Conservation (phyloP, 2,888 invertebrate genomes). For the Sesia apiformis region DNA sequence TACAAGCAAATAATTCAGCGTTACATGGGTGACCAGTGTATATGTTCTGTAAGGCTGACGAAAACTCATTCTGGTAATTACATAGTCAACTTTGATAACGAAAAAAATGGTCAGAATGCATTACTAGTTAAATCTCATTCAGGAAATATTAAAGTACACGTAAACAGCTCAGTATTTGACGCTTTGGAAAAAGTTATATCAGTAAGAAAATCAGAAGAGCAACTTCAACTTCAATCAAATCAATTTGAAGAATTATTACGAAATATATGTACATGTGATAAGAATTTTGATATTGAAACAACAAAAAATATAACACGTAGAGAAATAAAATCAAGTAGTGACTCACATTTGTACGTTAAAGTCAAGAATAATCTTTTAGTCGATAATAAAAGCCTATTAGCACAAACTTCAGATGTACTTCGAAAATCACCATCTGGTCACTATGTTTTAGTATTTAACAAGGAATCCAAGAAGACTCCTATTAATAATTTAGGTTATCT, state of each 20-base stretch:
- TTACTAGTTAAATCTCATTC: slow-evolving; percentile 30
- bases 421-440: slow-evolving; percentile 33
- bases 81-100: slow-evolving; percentile 21
- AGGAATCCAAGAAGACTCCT: slow-evolving; percentile 33
- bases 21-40: slow-evolving; percentile 16
- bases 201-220: neutral
- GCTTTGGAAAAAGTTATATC: slow-evolving; percentile 2
- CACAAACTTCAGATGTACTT: slow-evolving; percentile 19
- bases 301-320: slow-evolving; percentile 7
- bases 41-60: slow-evolving; percentile 24
- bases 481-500: slow-evolving; percentile 33
- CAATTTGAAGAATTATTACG: slow-evolving; percentile 19
- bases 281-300: slow-evolving; percentile 8
- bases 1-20: slow-evolving; percentile 23
- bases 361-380: slow-evolving; percentile 17
- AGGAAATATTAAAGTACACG: slow-evolving; percentile 36
- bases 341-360: slow-evolving; percentile 21
- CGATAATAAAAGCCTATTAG: slow-evolving; percentile 14
- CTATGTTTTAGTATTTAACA: slow-evolving; percentile 30
- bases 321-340: slow-evolving; percentile 24
- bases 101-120: slow-evolving; percentile 22
- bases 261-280: slow-evolving; percentile 13
- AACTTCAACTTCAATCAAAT: slow-evolving; percentile 12
- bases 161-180: slow-evolving; percentile 13
- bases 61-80: slow-evolving; percentile 31